phyloP scores from a whole-genome alignment of 1,140 invertebrate genomes.

The Stegodyphus mimosarum region DNA sequence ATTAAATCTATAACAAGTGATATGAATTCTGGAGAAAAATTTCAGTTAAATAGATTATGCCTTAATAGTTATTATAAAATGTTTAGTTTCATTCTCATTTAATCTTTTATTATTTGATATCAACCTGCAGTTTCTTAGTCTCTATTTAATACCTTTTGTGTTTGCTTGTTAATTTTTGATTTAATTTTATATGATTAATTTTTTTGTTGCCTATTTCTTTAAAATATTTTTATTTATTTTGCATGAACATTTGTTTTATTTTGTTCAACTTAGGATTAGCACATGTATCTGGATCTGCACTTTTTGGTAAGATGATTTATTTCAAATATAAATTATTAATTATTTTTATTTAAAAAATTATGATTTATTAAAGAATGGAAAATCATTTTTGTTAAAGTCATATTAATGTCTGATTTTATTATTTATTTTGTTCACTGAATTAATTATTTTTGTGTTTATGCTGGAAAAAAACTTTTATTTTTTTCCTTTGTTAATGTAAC shows the following conservation, averaged over 20 bases:
- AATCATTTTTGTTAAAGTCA: too few species aligned
- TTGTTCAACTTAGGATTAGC: constrained; percentile 52
- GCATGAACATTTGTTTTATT: constrained; percentile 60
- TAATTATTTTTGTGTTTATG: too few species aligned
- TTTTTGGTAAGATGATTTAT: constrained; percentile 40
- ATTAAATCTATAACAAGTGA: background rate
- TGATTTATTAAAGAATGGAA: background rate
- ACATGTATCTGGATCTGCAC: constrained; percentile 41
- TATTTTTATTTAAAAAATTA: background rate
- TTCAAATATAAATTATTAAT: background rate
- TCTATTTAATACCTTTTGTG: background rate
- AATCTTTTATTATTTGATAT: too few species aligned
- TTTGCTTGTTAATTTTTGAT: background rate
- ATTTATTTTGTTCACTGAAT: too few species aligned
- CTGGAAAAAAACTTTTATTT: too few species aligned
- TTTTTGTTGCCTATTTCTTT: constrained; percentile 8
- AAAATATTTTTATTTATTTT: constrained; percentile 33
- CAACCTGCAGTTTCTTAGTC: too few species aligned
- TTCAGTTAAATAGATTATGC: background rate
- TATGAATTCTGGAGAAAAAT: background rate
- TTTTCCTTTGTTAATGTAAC: too few species aligned
- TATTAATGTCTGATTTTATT: too few species aligned
- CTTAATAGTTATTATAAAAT: background rate
- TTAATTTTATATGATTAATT: constrained; percentile 7
- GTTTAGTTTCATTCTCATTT: background rate